Evolutionary conservation across 2,888 invertebrate genomes (phyloP).

Genomic region (Chrysina gloriosa): DNA sequence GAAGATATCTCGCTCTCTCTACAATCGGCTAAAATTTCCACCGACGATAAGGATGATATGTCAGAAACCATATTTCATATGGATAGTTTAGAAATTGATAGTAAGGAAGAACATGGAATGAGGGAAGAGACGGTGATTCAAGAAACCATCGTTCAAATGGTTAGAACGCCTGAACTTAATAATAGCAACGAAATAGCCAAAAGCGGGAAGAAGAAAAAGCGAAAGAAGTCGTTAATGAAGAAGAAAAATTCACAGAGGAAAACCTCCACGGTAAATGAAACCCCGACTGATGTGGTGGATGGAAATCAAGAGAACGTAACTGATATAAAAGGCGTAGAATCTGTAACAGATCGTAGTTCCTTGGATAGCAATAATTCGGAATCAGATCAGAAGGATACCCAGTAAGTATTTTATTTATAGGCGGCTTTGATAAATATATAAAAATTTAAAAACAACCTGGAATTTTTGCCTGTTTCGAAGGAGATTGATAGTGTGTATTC

Average conservation of each 20-base stretch:
- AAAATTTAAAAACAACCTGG: too few species aligned
- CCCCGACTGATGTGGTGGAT: conserved; percentile 28
- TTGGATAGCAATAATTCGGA: conserved; percentile 63
- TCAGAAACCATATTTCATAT: conserved; percentile 76
- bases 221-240: conserved; percentile 82
- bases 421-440: too few species aligned
- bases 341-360: conserved; percentile 62
- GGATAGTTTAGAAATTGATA: conserved; percentile 71
- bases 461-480: too few species aligned
- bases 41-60: conserved; percentile 62
- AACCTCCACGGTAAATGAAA: conserved; percentile 57
- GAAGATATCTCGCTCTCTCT: conserved; percentile 61
- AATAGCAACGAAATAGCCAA: conserved; percentile 55
- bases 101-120: conserved; percentile 56
- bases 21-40: conserved; percentile 57
- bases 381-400: conserved; percentile 62
- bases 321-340: conserved; percentile 58
- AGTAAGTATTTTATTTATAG: conserved; percentile 61
- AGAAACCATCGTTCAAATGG: not conserved
- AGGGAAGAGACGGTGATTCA: conserved; percentile 59
- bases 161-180: conserved; percentile 4
- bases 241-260: conserved; percentile 83
- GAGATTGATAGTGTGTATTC: too few species aligned
- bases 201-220: conserved; percentile 79
- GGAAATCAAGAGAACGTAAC: conserved; percentile 63